Percentiles rank a stretch among this genome's conserved stretches.
Conservation (phyloP, 2,797 vertebrate species). For the Miichthys miiuy region DNA sequence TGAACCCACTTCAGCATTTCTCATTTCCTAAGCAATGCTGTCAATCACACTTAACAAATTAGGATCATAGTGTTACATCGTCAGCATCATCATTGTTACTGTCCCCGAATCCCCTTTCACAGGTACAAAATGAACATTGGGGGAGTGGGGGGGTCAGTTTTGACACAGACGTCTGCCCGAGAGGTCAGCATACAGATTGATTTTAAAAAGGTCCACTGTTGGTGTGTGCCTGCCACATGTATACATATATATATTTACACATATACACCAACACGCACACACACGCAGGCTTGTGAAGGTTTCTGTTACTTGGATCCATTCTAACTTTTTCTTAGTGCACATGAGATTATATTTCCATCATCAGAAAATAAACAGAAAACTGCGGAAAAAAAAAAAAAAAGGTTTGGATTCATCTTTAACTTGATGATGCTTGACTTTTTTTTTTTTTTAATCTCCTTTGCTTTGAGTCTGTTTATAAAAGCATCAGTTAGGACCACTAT, state of each 20-base stretch:
- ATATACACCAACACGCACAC: slow-evolving; percentile 70
- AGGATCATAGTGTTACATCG: slow-evolving; percentile 55
- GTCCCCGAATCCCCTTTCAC: slow-evolving; percentile 52
- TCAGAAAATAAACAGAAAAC: slow-evolving; percentile 66
- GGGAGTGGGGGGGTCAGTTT: slow-evolving; percentile 40
- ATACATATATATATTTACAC: slow-evolving; percentile 86
- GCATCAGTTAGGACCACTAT: slow-evolving; percentile 75
- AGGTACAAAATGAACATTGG: slow-evolving; percentile 59
- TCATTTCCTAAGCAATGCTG: slow-evolving; percentile 33
- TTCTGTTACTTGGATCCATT: slow-evolving; percentile 76
- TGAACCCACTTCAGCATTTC: slow-evolving; percentile 37
- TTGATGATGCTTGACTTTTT: slow-evolving; percentile 69
- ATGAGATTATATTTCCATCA: slow-evolving; percentile 76
- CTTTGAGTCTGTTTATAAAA: slow-evolving; percentile 76
- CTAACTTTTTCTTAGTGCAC: slow-evolving; percentile 81
- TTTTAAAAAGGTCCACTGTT: slow-evolving; percentile 81
- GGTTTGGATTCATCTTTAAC: slow-evolving; percentile 70
- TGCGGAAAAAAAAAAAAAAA: slow-evolving; percentile 46
- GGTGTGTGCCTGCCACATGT: slow-evolving; percentile 84
- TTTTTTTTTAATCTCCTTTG: slow-evolving; percentile 48
- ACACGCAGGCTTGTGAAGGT: slow-evolving; percentile 76
- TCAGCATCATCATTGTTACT: slow-evolving; percentile 42
- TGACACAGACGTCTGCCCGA: slow-evolving; percentile 70
- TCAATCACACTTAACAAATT: slow-evolving; percentile 53
- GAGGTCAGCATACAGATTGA: slow-evolving; percentile 79